phyloP scores from a whole-genome alignment of 1,140 invertebrate genomes.

The Sycophaga agraensis region DNA sequence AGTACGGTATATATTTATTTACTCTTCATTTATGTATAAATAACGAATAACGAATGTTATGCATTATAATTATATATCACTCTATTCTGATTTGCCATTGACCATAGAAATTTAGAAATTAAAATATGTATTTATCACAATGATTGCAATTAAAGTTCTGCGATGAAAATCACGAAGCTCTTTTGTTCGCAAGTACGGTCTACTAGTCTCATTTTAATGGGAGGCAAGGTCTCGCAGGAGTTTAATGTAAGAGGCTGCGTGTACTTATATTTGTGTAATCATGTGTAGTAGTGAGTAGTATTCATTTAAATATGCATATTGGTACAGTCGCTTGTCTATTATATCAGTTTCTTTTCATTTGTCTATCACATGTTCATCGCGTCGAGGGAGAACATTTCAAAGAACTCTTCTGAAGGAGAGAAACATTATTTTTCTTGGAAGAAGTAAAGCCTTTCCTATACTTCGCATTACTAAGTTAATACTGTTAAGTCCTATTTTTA shows the following conservation, averaged over 20 bases:
- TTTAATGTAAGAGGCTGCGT: slow-evolving; percentile 42
- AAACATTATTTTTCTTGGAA: slow-evolving; percentile 44
- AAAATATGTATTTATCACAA: not conserved
- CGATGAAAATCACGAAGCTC: slow-evolving; percentile 11
- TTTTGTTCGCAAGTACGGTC: slow-evolving; percentile 13
- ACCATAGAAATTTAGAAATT: not conserved
- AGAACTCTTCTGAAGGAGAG: slow-evolving; percentile 45
- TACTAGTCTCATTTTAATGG: not conserved
- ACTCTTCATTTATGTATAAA: slow-evolving; percentile 22
- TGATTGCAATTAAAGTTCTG: not conserved
- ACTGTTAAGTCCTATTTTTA: slow-evolving; percentile 33
- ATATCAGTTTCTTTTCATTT: slow-evolving; percentile 26
- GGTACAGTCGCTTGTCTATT: slow-evolving; percentile 17
- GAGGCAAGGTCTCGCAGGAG: slow-evolving; percentile 23
- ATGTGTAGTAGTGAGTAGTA: slow-evolving; percentile 21
- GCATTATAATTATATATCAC: slow-evolving; percentile 20
- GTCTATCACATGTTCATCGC: slow-evolving; percentile 28
- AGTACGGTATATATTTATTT: slow-evolving; percentile 29
- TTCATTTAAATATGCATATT: slow-evolving; percentile 14
- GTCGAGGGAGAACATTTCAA: slow-evolving; percentile 34
- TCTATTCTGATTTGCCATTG: slow-evolving; percentile 24
- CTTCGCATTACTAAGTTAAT: slow-evolving; percentile 19
- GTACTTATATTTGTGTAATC: slow-evolving; percentile 24
- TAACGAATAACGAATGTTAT: slow-evolving; percentile 9
- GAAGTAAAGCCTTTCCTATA: slow-evolving; percentile 32